Base-by-base conservation (phyloP, 2,888 invertebrate species). In the Drosophila histrio region DNA sequence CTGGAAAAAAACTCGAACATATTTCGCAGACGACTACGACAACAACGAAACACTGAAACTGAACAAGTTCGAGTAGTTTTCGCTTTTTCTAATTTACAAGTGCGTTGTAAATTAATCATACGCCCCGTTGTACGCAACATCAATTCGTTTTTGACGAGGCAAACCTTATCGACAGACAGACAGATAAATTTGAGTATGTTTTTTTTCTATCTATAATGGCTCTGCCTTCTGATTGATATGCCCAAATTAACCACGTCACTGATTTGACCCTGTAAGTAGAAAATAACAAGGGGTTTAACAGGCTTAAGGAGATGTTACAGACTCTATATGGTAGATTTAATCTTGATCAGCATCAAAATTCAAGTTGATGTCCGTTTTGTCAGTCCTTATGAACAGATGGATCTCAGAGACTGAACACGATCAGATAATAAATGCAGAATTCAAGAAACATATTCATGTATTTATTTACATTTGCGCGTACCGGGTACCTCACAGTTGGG, bases 41-140 rank as follows among this genome's bases (percentile, higher is more conserved):
- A 26, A 41, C 7, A 38, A 44, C 28, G 22, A 8, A 30, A 50
- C 39, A 58, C n/a, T n/a, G n/a, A n/a, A n/a, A 38, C n/a, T 11
- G n/a, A 38, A 49, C 39, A 41, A 28, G 17, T 7, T 7, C 22
- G 5, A 39, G 15, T 41, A 30, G 30, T 41, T 41, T 47, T 47
- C 32, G 47, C 21, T 47, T 15, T 52, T 47, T 61, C 65, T 58
- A 79, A 62, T 71, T 77, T 71, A 50, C 64, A 78, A 76, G 78
- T 68, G 62, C 60, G 71, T 62, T 61, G 62, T 70, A 69, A 80
- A 82, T 82, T 76, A 82, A 82, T 86, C 83, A 80, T 58, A 58
- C 69, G 79, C 66, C 66, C 49, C 39, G 22, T 65, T 19, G 61
- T 50, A 58, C 70, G n/a, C 67, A 63, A 6, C 17, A 21, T 30